Evolutionary conservation across 2,113 vertebrate genomes (phyloP).

Genomic region (Triplophysa rosa): DNA sequence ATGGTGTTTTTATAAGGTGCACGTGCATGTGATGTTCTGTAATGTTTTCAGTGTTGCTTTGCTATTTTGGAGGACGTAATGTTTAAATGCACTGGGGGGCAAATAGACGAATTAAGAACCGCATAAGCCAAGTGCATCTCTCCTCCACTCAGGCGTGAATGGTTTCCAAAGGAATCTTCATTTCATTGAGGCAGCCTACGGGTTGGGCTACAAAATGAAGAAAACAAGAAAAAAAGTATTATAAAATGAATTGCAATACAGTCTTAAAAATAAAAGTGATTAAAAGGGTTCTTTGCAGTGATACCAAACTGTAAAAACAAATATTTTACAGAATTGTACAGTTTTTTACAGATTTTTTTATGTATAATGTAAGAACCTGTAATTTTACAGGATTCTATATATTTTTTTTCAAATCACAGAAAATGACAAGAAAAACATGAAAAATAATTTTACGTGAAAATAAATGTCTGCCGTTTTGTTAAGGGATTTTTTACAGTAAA

Average conservation of each 20-base stretch:
- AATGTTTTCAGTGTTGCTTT: conserved; percentile 10
- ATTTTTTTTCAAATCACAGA: too few relatives aligned
- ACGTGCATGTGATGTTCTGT: not conserved
- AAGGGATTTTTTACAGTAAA: too few relatives aligned
- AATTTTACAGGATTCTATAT: too few relatives aligned
- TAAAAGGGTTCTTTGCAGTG: too few relatives aligned
- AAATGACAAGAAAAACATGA: too few relatives aligned
- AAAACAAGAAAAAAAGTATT: not conserved
- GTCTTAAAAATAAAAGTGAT: not conserved
- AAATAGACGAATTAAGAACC: conserved; percentile 20
- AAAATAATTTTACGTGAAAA: too few relatives aligned
- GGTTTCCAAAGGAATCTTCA: conserved; percentile 31
- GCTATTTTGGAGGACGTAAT: not conserved
- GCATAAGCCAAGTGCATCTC: conserved; percentile 29
- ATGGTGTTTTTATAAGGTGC: not conserved
- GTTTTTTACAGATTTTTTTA: too few relatives aligned
- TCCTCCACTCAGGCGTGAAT: conserved; percentile 6
- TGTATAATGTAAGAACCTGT: too few relatives aligned
- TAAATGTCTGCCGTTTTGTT: too few relatives aligned
- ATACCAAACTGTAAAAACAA: too few relatives aligned
- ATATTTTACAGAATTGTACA: too few relatives aligned
- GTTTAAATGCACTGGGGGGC: conserved; percentile 15
- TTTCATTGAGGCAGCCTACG: conserved; percentile 42
- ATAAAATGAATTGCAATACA: not conserved
- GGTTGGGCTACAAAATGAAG: not conserved